Evolutionary conservation across 35 echinoderm and acorn worm species (phyloP), one percentile per base, ranked within the genome.

Genomic region (Anneissia japonica): DNA sequence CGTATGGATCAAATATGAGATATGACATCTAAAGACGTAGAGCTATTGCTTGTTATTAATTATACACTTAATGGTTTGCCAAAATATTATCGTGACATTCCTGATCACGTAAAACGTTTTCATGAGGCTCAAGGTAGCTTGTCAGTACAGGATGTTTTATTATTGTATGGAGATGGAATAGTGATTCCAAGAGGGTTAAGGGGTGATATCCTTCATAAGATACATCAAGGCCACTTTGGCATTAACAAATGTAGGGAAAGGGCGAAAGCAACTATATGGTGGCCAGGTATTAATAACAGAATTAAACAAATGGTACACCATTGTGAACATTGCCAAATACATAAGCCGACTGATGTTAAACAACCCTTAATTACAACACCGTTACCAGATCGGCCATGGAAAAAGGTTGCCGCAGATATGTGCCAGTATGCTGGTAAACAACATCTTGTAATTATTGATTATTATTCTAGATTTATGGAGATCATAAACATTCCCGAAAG

Each of bases 181-280:
- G 75, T 86, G 0, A 29, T 91, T 37, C 83, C 77, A 16, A 29
- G 35, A 73, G 14, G 28, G 2, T 36, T 91, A 77, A 85, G 83
- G 29, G 14, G 39, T 17, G 76, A 86, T 39, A 85, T 35, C n/a
- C 81, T 16, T 19, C 30, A 12, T 40, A 37, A 37, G 28, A 79
- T 90, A 23, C 73, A 90, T 55, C 39, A 45, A 79, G 81, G 81
- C 14, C 74, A 90, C 32, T 37, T 90, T 32, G 88, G 88, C 21
- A 83, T 90, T 10, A 85, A 21, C 30, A 90, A 85, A 85, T 90
- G 88, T 39, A 21, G 43, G 3, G 4, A 28, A 6, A 38, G 74
- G 31, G 88, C 88, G n/a, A 33, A 55, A 23, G 36, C 6, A 35
- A 12, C 72, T 3, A 2, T 89, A 16, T 89, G 80, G 79, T 89